Evolutionary conservation across 2,797 vertebrate species (phyloP), one percentile per base, ranked within the genome.

Genomic region (Leptoclinus maculatus): DNA sequence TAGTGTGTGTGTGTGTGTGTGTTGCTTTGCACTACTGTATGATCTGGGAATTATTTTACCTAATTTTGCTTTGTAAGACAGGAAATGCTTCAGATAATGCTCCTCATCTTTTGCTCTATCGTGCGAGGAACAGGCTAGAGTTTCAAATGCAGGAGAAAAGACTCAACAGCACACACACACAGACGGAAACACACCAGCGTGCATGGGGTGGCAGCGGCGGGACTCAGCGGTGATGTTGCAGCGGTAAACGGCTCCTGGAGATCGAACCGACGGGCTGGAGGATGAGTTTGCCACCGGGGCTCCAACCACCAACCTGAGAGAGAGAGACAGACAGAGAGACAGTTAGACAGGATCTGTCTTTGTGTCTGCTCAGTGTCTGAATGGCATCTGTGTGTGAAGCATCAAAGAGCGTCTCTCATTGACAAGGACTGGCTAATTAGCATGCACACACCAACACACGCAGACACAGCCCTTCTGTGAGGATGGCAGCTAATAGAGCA

Each of bases 211-310:
- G 71, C 98, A 99, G 1, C 0, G 66, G 38, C 73, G 72, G 38
- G 85, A 91, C 23, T 78, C 64, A 2, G 84, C 74, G 8, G 76
- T 91, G 76, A 99, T 93, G 63, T 76, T 90, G 89, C 98, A 99
- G 80, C 93, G 96, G 88, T 95, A 97, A 83, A 99, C 71, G 3
- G 94, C 96, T 67, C 98, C 98, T 2, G 98, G 97, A 57, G 84
- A 95, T 47, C n/a, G 66, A 73, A 94, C 88, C 0, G 79, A 91
- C 5, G 56, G 49, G 73, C 89, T 90, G 75, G 88, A 74, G 13
- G 90, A 88, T 65, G 95, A 96, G 81, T 86, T 95, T 19, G 95
- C 96, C 36, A 94, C 94, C 7, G 98, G 98, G 2, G 98, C 97
- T 38, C 98, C 98, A 12, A 85, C 97, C 21, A 99, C 82, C 69